Evolutionary conservation across 2,113 vertebrate species (phyloP).

Genomic region (Anoura caudifer): DNA sequence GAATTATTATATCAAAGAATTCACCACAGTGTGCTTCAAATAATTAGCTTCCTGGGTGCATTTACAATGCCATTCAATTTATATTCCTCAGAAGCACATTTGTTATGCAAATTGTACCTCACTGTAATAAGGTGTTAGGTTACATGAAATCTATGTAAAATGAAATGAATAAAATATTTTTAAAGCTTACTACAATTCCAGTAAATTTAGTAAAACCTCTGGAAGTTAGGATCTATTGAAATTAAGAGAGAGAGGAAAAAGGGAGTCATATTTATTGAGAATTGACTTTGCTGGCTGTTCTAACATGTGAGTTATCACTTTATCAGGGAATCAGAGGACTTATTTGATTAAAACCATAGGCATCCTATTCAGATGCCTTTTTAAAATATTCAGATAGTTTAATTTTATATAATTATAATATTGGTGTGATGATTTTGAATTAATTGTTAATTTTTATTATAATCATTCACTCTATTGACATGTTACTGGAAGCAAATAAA

Average conservation of each 20-base stretch:
- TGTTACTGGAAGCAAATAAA: slow-evolving; percentile 40
- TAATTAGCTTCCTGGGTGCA: neutral
- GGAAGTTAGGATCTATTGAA: neutral
- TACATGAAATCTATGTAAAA: neutral
- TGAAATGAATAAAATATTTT: neutral
- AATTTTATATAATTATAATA: neutral
- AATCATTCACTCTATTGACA: neutral
- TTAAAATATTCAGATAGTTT: neutral
- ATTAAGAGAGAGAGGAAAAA: neutral
- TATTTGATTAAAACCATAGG: neutral
- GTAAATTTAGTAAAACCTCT: neutral
- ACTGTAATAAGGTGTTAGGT: neutral
- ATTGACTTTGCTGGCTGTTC: neutral
- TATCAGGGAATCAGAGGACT: neutral
- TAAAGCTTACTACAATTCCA: neutral
- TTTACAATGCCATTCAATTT: neutral
- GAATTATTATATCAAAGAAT: slow-evolving; percentile 40
- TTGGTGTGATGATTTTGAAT: neutral
- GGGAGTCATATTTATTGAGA: neutral
- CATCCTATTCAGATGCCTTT: neutral
- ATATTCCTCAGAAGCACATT: neutral
- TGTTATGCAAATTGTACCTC: neutral
- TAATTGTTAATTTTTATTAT: neutral
- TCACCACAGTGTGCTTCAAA: neutral
- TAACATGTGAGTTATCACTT: neutral